These are phyloP conservation scores for Heliconius nattereri DNA, from an alignment of 1,140 invertebrate species.

Conservation along the genomic window DNA sequence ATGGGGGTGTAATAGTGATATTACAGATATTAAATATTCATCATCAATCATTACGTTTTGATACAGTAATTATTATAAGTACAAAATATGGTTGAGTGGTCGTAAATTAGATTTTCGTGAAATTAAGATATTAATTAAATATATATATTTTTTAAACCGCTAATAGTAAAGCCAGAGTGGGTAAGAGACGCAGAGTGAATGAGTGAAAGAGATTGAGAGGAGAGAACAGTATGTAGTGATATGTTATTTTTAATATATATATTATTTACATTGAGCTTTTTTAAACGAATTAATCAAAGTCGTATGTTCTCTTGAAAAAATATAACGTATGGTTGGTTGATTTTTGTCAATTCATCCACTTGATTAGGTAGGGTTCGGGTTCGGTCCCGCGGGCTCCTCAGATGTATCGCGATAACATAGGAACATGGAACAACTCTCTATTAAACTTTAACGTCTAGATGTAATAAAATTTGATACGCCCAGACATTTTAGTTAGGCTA, in stretches of 20 bases:
- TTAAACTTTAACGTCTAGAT: conserved; percentile 9
- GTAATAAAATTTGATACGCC: conserved; percentile 22
- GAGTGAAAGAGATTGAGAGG: no score
- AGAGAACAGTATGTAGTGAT: no score
- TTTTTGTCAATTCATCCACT: conserved; percentile 39
- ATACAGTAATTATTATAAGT: neutral
- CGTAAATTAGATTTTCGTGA: neutral
- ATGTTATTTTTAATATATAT: no score
- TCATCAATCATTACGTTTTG: conserved; percentile 30
- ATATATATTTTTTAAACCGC: neutral
- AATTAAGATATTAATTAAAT: neutral
- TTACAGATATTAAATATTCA: conserved; percentile 32
- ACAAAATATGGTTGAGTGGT: neutral
- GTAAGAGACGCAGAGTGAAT: no score
- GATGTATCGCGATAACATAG: conserved; percentile 35
- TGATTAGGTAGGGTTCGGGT: conserved; percentile 28
- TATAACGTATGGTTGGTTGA: neutral
- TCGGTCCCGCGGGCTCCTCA: conserved; percentile 31
- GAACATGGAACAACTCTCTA: conserved; percentile 29
- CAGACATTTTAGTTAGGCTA: neutral
- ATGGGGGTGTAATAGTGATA: conserved; percentile 16
- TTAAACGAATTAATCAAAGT: neutral
- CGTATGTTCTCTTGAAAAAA: conserved; percentile 1
- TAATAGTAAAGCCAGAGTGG: no score
- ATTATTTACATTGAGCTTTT: neutral